These are phyloP conservation scores for Eupithecia vulgata DNA, from an alignment of 2,888 invertebrate species.

Conservation along the genomic window DNA sequence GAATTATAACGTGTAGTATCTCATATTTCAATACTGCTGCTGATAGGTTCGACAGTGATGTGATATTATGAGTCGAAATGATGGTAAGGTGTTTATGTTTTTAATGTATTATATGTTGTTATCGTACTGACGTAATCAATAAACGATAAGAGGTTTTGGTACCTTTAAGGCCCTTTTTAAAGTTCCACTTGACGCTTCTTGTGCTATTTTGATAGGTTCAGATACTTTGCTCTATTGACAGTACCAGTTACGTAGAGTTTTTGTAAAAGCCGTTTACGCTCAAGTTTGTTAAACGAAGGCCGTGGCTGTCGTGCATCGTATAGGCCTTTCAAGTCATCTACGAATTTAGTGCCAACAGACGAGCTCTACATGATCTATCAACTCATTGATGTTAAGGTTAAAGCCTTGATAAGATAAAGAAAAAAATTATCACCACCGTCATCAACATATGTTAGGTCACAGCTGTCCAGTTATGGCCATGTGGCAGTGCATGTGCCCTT, in stretches of 20 bases:
- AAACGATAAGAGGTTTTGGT: neutral
- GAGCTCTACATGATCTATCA: neutral
- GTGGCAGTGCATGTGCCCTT: too few species aligned
- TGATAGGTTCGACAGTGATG: neutral
- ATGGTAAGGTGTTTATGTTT: neutral
- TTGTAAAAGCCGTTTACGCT: neutral
- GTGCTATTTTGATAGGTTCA: neutral
- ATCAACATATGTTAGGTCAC: too few species aligned
- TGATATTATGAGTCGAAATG: neutral
- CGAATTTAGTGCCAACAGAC: neutral
- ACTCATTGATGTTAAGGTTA: neutral
- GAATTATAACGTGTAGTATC: neutral
- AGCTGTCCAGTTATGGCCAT: too few species aligned
- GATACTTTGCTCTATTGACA: neutral
- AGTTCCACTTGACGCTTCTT: neutral
- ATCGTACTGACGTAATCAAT: neutral
- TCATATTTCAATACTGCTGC: neutral
- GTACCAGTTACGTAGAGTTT: neutral
- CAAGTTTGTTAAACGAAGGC: neutral
- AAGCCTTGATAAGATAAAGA: neutral
- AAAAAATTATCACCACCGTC: too few species aligned
- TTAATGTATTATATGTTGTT: neutral
- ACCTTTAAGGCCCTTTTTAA: neutral
- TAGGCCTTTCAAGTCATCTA: neutral
- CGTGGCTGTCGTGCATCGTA: neutral